Evolutionary conservation across 2,113 vertebrate species (phyloP).

Genomic region (Myotis lucifugus): DNA sequence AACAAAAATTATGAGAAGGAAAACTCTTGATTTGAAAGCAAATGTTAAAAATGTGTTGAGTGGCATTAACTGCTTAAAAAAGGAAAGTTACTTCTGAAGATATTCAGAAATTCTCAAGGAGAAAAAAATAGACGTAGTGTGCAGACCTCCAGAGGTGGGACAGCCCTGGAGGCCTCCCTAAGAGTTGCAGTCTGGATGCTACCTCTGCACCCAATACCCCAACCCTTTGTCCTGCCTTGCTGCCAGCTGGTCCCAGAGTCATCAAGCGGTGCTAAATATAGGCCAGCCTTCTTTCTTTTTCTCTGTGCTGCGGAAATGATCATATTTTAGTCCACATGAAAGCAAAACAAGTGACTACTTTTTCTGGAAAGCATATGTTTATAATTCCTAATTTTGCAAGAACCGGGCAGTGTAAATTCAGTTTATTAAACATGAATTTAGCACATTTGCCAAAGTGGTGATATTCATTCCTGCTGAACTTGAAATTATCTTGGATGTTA

Average conservation of each 20-base stretch:
- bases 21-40: conserved; percentile 23
- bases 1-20: background rate
- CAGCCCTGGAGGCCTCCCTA: background rate
- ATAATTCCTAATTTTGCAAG: conserved; percentile 64
- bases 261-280: conserved; percentile 30
- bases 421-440: conserved; percentile 66
- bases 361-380: conserved; percentile 59
- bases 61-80: background rate
- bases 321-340: conserved; percentile 45
- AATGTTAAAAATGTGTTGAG: conserved; percentile 35
- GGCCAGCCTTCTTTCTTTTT: background rate
- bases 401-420: conserved; percentile 42
- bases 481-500: conserved; percentile 58
- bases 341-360: conserved; percentile 29
- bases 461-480: conserved; percentile 61
- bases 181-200: background rate
- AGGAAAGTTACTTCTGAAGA: background rate
- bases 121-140: background rate
- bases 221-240: background rate
- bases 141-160: background rate
- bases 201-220: background rate
- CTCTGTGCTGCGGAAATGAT: conserved; percentile 18
- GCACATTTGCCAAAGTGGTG: conserved; percentile 24
- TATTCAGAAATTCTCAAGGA: conserved; percentile 24
- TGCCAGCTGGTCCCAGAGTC: conserved; percentile 37